Evolutionary conservation across 2,113 vertebrate genomes (phyloP), one percentile per base, ranked within the genome.

Genomic region (Orycteropus afer): DNA sequence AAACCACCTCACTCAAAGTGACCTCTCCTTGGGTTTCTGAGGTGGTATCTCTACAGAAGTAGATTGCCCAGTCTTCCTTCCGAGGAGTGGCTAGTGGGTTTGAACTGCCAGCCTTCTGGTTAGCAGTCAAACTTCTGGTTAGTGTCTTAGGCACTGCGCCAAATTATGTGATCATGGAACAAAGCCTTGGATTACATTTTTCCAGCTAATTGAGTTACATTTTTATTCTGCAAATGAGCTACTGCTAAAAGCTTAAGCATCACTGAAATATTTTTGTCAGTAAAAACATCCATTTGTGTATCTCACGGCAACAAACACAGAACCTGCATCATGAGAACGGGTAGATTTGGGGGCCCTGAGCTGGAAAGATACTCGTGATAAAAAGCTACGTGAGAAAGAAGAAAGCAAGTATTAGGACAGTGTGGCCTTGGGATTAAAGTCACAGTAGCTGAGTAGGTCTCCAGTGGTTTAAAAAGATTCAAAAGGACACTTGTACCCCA

Each of bases 401-500:
- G 51, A 69, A 51, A 7, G 27, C 11, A 47, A n/a, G 55, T 45
- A 29, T 84, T 42, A 40, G 45, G n/a, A 61, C 4, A 57, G 14
- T 1, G 29, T 59, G 51, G 14, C 63, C 53, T 61, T 77, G 55
- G n/a, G n/a, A n/a, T n/a, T 23, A 47, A 42, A 18, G 42, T 67
- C 57, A 12, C 51, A 57, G n/a, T 0, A 47, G 27, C 51, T 18
- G 5, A 1, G 34, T 0, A 15, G 47, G 13, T 3, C 27, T 8
- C 4, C 17, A 67, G 51, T 2, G 10, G 22, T 20, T 29, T 59
- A 5, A 3, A 17, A 47, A 78, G 11, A 51, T 8, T 27, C 34
- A 4, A 1, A 25, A 37, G 65, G 59, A 77, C 5, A 10, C 27
- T 0, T 9, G 32, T 0, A 22, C 15, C 51, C n/a, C n/a, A n/a